A percentile compares a stretch with the other conserved stretches of the same genome.
Conservation (phyloP, 2,888 invertebrate genomes). For the Tetrapedia diversipes region DNA sequence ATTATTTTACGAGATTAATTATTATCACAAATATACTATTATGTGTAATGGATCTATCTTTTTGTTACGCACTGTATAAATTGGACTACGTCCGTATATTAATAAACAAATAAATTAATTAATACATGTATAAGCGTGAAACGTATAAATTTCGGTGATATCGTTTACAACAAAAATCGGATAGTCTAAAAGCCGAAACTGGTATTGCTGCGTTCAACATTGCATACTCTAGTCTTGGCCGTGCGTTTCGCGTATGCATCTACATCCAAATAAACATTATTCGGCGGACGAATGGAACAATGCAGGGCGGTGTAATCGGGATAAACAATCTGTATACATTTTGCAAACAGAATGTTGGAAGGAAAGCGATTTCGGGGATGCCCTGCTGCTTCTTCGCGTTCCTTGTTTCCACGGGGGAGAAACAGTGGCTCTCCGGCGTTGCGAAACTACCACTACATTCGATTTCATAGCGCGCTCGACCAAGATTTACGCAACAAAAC, state of each 20-base stretch:
- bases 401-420: not conserved
- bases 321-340: not conserved
- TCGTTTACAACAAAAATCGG: not conserved
- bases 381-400: not conserved
- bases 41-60: no score
- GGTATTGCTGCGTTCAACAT: not conserved
- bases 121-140: no score
- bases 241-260: no score
- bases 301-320: not conserved
- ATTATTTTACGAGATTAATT: no score
- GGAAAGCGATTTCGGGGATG: not conserved
- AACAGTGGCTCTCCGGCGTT: not conserved
- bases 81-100: no score
- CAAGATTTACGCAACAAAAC: conserved; percentile 21
- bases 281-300: not conserved
- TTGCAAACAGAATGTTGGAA: not conserved
- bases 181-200: not conserved
- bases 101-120: no score
- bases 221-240: no score
- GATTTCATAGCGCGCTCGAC: not conserved
- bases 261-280: not conserved
- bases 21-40: no score
- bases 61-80: no score
- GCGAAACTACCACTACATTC: not conserved
- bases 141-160: no score